These are phyloP conservation scores for Peucedramus taeniatus DNA, from an alignment of 2,113 vertebrate species.

Conservation along the genomic window DNA sequence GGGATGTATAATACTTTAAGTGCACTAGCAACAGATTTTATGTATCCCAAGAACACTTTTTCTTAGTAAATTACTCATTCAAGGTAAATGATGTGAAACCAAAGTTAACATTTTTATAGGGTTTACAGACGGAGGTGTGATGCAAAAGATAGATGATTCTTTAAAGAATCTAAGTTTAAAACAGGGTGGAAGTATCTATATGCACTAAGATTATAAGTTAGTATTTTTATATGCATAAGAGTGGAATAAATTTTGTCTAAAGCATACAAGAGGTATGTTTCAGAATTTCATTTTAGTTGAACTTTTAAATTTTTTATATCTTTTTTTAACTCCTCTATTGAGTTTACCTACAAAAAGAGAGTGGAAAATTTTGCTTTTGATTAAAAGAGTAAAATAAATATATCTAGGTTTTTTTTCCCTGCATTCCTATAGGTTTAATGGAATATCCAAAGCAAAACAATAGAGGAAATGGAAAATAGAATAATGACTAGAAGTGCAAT, in stretches of 20 bases:
- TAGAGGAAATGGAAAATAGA: not conserved
- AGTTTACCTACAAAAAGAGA: not conserved
- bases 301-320: not conserved
- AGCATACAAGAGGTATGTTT: not conserved
- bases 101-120: not conserved
- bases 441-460: not conserved
- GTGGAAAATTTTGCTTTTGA: not conserved
- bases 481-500: not conserved
- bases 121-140: not conserved
- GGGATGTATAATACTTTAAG: not conserved
- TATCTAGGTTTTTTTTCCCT: not conserved
- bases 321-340: not conserved
- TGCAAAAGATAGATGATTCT: not conserved
- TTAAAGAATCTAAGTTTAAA: not conserved
- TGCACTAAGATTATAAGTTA: not conserved
- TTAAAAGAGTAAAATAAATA: not conserved
- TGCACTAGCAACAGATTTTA: not conserved
- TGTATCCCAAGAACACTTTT: not conserved
- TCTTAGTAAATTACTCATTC: not conserved
- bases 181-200: not conserved
- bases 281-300: not conserved
- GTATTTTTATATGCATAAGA: not conserved
- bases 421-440: not conserved
- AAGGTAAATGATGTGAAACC: not conserved
- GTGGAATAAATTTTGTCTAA: not conserved